Percentiles rank a stretch among this genome's conserved stretches.
Conservation (phyloP, 1,140 invertebrate genomes). For the Calephelis nemesis region DNA sequence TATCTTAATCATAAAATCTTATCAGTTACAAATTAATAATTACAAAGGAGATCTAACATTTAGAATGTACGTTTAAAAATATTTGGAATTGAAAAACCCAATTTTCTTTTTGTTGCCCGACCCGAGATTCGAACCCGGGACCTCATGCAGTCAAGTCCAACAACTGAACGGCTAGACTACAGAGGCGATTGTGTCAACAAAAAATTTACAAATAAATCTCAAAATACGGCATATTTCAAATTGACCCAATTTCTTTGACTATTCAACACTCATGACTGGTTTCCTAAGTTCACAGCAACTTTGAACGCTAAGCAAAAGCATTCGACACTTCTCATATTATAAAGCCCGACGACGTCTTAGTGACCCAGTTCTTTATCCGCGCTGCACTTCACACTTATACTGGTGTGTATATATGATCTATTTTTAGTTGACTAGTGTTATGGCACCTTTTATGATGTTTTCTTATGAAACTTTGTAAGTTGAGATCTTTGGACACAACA, state of each 20-base stretch:
- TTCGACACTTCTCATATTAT: slow-evolving; percentile 26
- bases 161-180: too few species aligned
- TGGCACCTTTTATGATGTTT: slow-evolving; percentile 20
- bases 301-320: slow-evolving; percentile 16
- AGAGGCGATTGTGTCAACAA: too few species aligned
- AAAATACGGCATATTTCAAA: background rate
- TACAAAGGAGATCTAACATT: too few species aligned
- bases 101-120: too few species aligned
- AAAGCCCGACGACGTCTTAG: slow-evolving; percentile 31
- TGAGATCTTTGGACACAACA: background rate
- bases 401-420: slow-evolving; percentile 31
- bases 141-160: too few species aligned
- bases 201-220: background rate
- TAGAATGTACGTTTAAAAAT: too few species aligned
- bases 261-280: slow-evolving; percentile 13
- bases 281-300: slow-evolving; percentile 17
- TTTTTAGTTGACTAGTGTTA: slow-evolving; percentile 27
- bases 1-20: too few species aligned
- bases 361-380: slow-evolving; percentile 42
- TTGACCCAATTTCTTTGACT: background rate
- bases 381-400: slow-evolving; percentile 38
- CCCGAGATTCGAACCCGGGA: too few species aligned
- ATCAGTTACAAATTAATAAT: too few species aligned
- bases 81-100: too few species aligned
- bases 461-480: slow-evolving; percentile 13